phyloP scores from a whole-genome alignment of 2,888 invertebrate species.

The Folsomia candida region DNA sequence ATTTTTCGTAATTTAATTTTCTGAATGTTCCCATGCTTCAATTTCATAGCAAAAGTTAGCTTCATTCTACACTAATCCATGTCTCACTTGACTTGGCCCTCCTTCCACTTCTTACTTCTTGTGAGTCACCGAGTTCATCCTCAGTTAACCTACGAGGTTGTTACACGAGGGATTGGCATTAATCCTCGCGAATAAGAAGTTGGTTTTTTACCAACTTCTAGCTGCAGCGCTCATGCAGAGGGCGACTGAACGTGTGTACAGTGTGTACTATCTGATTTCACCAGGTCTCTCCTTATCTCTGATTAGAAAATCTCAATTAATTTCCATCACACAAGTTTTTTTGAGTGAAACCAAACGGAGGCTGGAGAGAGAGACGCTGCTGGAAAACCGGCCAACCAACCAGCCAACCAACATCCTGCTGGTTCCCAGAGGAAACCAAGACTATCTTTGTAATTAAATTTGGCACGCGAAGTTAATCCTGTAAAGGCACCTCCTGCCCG shows the following conservation, averaged over 20 bases:
- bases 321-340: slow-evolving; percentile 36
- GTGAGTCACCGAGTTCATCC: not conserved
- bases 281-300: slow-evolving; percentile 10
- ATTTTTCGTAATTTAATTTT: too few relatives aligned
- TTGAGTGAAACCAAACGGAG: slow-evolving; percentile 4
- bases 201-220: not conserved
- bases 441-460: slow-evolving; percentile 17
- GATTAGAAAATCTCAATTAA: slow-evolving; percentile 41
- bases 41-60: slow-evolving; percentile 10
- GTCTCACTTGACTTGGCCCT: slow-evolving; percentile 6
- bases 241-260: too few relatives aligned
- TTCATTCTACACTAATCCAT: slow-evolving; percentile 1
- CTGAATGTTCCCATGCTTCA: too few relatives aligned
- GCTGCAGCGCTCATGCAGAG: too few relatives aligned
- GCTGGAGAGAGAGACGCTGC: not conserved
- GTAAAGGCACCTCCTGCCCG: not conserved
- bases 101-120: slow-evolving; percentile 4
- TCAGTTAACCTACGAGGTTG: slow-evolving; percentile 11
- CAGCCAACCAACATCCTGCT: not conserved
- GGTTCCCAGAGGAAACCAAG: not conserved
- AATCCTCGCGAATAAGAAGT: not conserved
- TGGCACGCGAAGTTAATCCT: slow-evolving; percentile 16
- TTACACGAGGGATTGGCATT: slow-evolving; percentile 12
- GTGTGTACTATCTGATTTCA: not conserved
- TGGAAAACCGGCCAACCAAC: not conserved